A percentile compares a stretch with the other conserved stretches of the same genome.
Conservation (phyloP, 1,140 invertebrate genomes). For the Papilio dardanus region DNA sequence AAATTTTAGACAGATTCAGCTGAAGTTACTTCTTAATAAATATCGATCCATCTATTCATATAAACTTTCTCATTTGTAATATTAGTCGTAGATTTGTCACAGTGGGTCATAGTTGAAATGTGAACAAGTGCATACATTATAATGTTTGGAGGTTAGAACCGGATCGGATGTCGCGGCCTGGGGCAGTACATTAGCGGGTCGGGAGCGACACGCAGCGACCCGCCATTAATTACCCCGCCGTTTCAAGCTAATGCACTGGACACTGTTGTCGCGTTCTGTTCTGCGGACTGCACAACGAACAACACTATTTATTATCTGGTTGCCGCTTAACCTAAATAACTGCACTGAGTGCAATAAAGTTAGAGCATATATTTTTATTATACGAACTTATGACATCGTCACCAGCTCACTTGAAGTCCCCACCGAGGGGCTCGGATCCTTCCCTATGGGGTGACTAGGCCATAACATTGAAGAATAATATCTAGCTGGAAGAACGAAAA, state of each 20-base stretch:
- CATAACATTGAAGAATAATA: too few relatives aligned
- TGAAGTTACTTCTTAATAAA: too few relatives aligned
- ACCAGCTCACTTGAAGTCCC: too few relatives aligned
- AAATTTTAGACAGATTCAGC: too few relatives aligned
- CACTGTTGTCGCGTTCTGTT: slow-evolving; percentile 52
- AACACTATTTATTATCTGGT: slow-evolving; percentile 17
- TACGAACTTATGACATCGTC: not conserved
- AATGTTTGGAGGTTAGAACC: not conserved
- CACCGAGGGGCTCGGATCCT: too few relatives aligned
- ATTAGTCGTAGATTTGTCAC: not conserved
- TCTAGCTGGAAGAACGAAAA: too few relatives aligned
- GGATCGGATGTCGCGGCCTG: not conserved
- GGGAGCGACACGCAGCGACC: slow-evolving; percentile 9
- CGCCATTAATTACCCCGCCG: slow-evolving; percentile 73
- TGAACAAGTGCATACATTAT: slow-evolving; percentile 1
- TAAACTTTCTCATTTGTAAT: too few relatives aligned
- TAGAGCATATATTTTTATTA: not conserved
- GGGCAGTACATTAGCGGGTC: not conserved
- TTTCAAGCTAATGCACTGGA: slow-evolving; percentile 64
- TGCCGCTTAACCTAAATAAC: slow-evolving; percentile 23
- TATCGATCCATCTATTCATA: too few relatives aligned
- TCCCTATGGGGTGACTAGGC: too few relatives aligned
- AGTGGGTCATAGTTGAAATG: not conserved
- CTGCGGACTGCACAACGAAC: slow-evolving; percentile 32
- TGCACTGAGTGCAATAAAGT: slow-evolving; percentile 2